Evolutionary conservation across 2,797 vertebrate genomes (phyloP), one percentile per base, ranked within the genome.

Genomic region (Merluccius polli): DNA sequence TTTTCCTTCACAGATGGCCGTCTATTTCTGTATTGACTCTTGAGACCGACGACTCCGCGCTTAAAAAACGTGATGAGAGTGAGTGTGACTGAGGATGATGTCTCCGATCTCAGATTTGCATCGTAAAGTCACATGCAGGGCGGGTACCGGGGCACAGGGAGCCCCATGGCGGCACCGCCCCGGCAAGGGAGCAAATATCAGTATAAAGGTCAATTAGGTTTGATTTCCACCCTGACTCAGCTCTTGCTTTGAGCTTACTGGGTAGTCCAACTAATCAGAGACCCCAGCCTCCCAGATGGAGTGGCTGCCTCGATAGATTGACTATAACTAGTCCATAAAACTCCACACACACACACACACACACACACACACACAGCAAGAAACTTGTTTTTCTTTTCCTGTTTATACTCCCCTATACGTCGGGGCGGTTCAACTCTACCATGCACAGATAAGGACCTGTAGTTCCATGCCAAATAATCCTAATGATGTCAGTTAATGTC

Each of bases 171-270:
- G 7, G 32, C 32, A 33, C 36, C 36, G 36, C 9, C 24, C 59
- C 11, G 24, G 24, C 59, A 9, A 83, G 73, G 82, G 85, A 89
- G 85, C 86, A 91, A 91, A 93, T 90, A 92, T 89, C 89, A 89
- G 81, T 87, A 78, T 83, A 89, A 91, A 92, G 90, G 89, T 93
- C 89, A 90, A 84, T 88, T 87, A 86, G 83, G 73, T 82, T 89
- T 88, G 78, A 91, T 91, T 88, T 85, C 84, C 80, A 75, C 52
- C 82, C 72, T 31, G 77, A 85, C 79, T 79, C 59, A 0, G 79
- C 79, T 85, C 80, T 86, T 63, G 59, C 24, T 65, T 13, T n/a
- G 59, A 65, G 59, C 59, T 65, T 65, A 65, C 52, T 11, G 59
- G 59, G 59, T 65, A 27, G 27, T 27, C 59, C 78, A 88, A 90